A percentile compares a stretch with the other conserved stretches of the same genome.
Conservation (phyloP, 2,888 invertebrate genomes). For the Dicyrtomina minuta region DNA sequence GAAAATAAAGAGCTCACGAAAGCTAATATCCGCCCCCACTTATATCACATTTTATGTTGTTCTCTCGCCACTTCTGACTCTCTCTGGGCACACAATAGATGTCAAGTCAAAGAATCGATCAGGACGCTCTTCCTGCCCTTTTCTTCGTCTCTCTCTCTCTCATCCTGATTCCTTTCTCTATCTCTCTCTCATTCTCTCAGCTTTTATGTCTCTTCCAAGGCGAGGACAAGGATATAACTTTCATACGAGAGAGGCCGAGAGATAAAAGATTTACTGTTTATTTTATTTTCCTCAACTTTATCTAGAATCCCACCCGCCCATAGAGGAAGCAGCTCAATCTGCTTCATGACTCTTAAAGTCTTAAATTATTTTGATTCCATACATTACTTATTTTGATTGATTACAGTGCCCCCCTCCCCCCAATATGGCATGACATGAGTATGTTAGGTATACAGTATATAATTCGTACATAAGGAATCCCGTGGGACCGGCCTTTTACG, state of each 20-base stretch:
- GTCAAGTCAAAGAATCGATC: slow-evolving; percentile 34
- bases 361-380: slow-evolving; percentile 4
- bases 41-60: slow-evolving; percentile 35
- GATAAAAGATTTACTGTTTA: slow-evolving; percentile 23
- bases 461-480: no score
- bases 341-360: slow-evolving; percentile 9
- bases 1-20: slow-evolving; percentile 41
- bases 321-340: neutral
- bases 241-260: neutral
- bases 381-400: neutral
- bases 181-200: neutral
- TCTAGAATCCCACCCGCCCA: slow-evolving; percentile 8
- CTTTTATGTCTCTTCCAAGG: neutral
- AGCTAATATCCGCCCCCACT: slow-evolving; percentile 42
- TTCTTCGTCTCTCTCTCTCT: slow-evolving; percentile 5
- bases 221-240: neutral
- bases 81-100: slow-evolving; percentile 32
- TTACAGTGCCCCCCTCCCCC: neutral
- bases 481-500: no score
- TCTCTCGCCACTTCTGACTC: slow-evolving; percentile 35
- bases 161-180: no score
- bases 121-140: slow-evolving; percentile 19
- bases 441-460: no score
- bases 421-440: no score
- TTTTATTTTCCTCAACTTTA: slow-evolving; percentile 15